phyloP scores from a whole-genome alignment of 2,113 vertebrate species.

The Rana temporaria region DNA sequence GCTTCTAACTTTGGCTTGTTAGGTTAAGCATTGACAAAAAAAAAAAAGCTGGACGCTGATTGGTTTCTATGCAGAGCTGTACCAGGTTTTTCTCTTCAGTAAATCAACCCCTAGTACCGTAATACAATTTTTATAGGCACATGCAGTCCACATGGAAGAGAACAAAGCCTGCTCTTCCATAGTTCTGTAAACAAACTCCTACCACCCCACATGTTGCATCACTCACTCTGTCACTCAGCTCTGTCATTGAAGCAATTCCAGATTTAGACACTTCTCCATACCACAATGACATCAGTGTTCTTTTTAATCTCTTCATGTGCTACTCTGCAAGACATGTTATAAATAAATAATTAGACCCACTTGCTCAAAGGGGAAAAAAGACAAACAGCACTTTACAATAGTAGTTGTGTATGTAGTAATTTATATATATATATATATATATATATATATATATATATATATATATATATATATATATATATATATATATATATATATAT shows the following conservation, averaged over 20 bases:
- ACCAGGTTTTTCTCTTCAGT: too few species aligned
- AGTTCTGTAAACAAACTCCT: conserved; percentile 46
- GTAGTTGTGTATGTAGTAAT: too few species aligned
- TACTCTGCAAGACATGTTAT: conserved; percentile 35
- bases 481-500: too few species aligned
- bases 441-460: too few species aligned
- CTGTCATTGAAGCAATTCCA: conserved; percentile 41
- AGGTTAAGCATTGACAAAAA: too few species aligned
- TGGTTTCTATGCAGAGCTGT: too few species aligned
- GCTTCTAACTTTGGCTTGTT: too few species aligned
- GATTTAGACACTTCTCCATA: conserved; percentile 46
- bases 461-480: too few species aligned
- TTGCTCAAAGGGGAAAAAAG: background rate
- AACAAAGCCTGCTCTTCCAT: conserved; percentile 16
- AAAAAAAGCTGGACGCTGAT: too few species aligned
- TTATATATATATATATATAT: too few species aligned
- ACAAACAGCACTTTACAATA: background rate
- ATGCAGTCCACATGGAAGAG: background rate
- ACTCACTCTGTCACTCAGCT: conserved; percentile 44
- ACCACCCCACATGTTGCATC: conserved; percentile 51
- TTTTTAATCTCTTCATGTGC: conserved; percentile 52
- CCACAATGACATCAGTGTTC: conserved; percentile 49
- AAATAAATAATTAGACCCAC: conserved; percentile 44
- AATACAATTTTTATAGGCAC: too few species aligned
- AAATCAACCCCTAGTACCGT: too few species aligned